Conservation (phyloP, 2,888 invertebrate species). For the Acanthosepion lycidas region DNA sequence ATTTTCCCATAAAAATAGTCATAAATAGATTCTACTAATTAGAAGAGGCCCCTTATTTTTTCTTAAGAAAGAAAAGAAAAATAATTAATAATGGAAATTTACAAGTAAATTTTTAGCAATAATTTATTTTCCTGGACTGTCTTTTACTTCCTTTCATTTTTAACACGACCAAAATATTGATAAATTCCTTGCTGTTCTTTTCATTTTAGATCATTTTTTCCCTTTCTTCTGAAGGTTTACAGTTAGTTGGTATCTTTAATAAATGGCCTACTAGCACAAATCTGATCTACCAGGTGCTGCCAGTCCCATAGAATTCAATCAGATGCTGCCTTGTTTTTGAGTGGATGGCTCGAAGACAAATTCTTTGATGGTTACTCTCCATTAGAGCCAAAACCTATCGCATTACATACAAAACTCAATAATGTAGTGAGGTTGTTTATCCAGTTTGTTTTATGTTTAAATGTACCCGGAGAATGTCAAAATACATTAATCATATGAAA, state of each 20-base stretch:
- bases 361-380: neutral
- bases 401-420: neutral
- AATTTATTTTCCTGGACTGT: neutral
- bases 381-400: neutral
- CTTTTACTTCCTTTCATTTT: neutral
- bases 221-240: neutral
- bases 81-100: neutral
- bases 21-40: neutral
- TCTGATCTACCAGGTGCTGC: neutral
- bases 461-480: neutral
- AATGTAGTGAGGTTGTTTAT: neutral
- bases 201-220: neutral
- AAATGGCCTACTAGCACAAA: slow-evolving; percentile 12
- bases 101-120: neutral
- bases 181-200: neutral
- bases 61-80: neutral
- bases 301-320: slow-evolving; percentile 11
- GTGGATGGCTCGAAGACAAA: neutral
- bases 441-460: neutral
- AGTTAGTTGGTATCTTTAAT: neutral
- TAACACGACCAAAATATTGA: neutral
- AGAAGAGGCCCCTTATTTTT: neutral
- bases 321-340: neutral
- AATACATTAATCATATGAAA: neutral
- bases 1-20: neutral